Base-by-base conservation (phyloP, 2,113 vertebrate species). In the Ophthalmotilapia sp. region DNA sequence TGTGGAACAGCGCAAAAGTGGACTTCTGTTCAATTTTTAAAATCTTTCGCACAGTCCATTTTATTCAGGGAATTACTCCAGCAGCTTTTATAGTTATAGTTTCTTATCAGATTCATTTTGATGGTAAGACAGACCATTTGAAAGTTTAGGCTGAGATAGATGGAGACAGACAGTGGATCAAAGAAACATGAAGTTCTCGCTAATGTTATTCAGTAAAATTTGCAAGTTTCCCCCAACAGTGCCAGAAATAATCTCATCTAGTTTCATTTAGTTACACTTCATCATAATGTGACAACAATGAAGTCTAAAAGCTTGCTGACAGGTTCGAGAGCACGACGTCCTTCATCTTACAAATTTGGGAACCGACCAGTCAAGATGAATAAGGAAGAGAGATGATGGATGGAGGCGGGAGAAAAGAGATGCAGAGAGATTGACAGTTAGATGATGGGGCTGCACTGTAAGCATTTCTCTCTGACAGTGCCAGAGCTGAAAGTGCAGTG, bases 381-480 rank as follows among this genome's bases (percentile, higher is more conserved):
- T 51, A 33, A 77, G 45, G 26, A 51, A 42, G 83, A 80, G 60
- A 60, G 7, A n/a, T 33, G 53, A 73, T 54, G 31, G 82, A 40
- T 26, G 19, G 11, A 38, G 53, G 45, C 6, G 6, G 12, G 11
- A 68, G 36, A 45, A 21, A 21, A 33, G 9, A 56, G 15, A 75
- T 40, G 45, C 6, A 6, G n/a, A 75, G 31, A n/a, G 33, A 81
- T 33, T 60, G 77, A 45, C 85, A 89, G 86, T 73, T 55, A 29
- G 70, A 68, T 75, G 86, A 84, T 13, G 58, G 80, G 70, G 77
- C 85, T 90, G 90, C 89, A 81, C 92, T 91, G 86, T 92, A 88
- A 93, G 91, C 81, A 5, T 83, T 93, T 94, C 83, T 86, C 80
- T 88, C 73, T 55, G 79, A 84, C 83, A 33, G 40, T 5, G 23